These are phyloP conservation scores for Drosophila tani DNA, from an alignment of 1,140 invertebrate species.

Conservation along the genomic window DNA sequence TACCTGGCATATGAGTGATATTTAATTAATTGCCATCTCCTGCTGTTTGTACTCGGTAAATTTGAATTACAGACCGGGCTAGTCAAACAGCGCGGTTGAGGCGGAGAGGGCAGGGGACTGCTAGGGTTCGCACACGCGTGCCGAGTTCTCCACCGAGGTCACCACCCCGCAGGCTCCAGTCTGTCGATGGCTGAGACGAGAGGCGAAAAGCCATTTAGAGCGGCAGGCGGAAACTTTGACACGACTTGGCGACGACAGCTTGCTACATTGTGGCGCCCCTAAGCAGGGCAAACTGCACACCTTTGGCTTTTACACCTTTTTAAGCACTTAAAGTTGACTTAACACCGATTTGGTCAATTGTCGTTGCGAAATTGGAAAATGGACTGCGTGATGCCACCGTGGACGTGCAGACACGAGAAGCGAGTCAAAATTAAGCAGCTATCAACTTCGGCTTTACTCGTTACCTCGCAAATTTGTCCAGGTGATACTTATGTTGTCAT, in stretches of 20 bases:
- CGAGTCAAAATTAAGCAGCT: neutral
- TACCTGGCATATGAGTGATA: conserved; percentile 48
- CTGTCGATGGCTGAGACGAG: conserved; percentile 19
- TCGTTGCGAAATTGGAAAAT: conserved; percentile 23
- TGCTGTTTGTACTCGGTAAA: conserved; percentile 38
- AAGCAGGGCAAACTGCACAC: conserved; percentile 8
- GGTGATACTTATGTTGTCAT: too few species aligned
- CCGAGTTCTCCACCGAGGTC: conserved; percentile 5
- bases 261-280: conserved; percentile 46
- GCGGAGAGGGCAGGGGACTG: neutral
- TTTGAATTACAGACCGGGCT: conserved; percentile 34
- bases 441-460: neutral
- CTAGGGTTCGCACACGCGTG: conserved; percentile 13
- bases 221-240: conserved; percentile 33
- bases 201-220: conserved; percentile 22
- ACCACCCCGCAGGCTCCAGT: conserved; percentile 14
- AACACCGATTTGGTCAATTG: conserved; percentile 36
- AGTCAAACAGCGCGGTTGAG: conserved; percentile 11
- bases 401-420: neutral
- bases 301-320: conserved; percentile 32
- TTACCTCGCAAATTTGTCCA: neutral
- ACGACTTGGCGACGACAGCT: conserved; percentile 33
- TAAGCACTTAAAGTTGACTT: conserved; percentile 42
- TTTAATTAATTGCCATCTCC: conserved; percentile 46
- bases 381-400: neutral